A percentile compares a stretch with the other conserved stretches of the same genome.
Evolutionary conservation across 2,888 invertebrate genomes (phyloP).

Genomic region (Callyntrura sp.): DNA sequence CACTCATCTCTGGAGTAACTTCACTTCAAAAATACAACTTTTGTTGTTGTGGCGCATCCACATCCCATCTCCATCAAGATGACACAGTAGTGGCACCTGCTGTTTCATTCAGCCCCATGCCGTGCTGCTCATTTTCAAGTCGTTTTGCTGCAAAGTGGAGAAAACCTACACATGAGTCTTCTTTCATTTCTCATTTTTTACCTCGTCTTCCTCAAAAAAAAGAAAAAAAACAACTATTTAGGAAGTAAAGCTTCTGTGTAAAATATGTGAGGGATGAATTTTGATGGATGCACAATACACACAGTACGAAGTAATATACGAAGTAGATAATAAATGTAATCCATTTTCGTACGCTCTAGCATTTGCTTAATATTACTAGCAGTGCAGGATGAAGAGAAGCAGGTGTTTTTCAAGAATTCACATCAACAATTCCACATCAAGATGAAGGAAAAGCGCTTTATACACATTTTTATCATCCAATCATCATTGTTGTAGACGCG

Average conservation of each 20-base stretch:
- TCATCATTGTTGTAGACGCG: slow-evolving; percentile 1
- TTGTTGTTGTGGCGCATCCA: not conserved
- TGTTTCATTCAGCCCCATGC: slow-evolving; percentile 54
- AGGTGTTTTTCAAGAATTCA: slow-evolving; percentile 65
- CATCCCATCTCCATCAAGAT: not conserved
- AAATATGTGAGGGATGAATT: not conserved
- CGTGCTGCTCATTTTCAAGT: not conserved
- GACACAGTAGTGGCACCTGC: slow-evolving; percentile 12
- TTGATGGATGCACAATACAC: not conserved
- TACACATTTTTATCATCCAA: not conserved
- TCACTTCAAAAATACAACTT: not conserved
- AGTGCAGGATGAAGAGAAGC: slow-evolving; percentile 32
- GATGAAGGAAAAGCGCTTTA: not conserved
- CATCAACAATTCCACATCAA: slow-evolving; percentile 43
- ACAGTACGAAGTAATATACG: not conserved
- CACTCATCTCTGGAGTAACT: slow-evolving; percentile 15
- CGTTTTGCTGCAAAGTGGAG: slow-evolving; percentile 19
- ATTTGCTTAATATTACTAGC: too few species aligned
- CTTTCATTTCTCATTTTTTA: slow-evolving; percentile 16
- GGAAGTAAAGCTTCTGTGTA: slow-evolving; percentile 12
- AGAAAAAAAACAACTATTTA: slow-evolving; percentile 1
- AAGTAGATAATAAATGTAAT: not conserved
- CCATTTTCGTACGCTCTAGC: not conserved
- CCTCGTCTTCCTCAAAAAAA: too few species aligned
- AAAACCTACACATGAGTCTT: slow-evolving; percentile 31